Conservation (phyloP, 2,888 invertebrate genomes). For the Cloeon dipterum region DNA sequence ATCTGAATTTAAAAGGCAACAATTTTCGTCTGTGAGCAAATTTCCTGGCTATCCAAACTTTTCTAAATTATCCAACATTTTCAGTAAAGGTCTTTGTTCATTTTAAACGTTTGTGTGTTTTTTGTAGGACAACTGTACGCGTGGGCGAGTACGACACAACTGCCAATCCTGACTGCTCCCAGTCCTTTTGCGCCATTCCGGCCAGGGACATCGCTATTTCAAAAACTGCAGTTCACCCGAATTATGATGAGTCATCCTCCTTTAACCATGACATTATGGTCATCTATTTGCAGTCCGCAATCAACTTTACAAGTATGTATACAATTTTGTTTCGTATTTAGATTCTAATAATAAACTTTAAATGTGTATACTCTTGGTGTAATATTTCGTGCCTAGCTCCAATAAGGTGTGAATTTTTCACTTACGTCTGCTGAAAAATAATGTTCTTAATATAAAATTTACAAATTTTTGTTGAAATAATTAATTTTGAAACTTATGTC, state of each 20-base stretch:
- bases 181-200: constrained; percentile 44
- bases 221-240: constrained; percentile 53
- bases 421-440: not conserved
- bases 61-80: too few relatives aligned
- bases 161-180: constrained; percentile 51
- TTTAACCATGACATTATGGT: constrained; percentile 47
- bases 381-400: too few relatives aligned
- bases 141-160: constrained; percentile 51
- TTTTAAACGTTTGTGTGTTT: too few relatives aligned
- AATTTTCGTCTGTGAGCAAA: constrained; percentile 47
- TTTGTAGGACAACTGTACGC: constrained; percentile 43
- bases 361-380: not conserved
- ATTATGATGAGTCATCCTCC: constrained; percentile 27
- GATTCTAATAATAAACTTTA: not conserved
- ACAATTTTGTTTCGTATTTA: not conserved
- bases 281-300: constrained; percentile 40
- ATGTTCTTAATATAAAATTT: not conserved
- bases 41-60: not conserved
- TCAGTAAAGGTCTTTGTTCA: too few relatives aligned
- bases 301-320: constrained; percentile 35
- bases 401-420: too few relatives aligned
- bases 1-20: constrained; percentile 51
- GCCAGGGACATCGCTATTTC: constrained; percentile 46
- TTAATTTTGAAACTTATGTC: too few relatives aligned
- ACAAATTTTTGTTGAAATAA: too few relatives aligned